Evolutionary conservation across 1,140 invertebrate species (phyloP), one percentile per base, ranked within the genome.

Genomic region (Drosophila hydei): DNA sequence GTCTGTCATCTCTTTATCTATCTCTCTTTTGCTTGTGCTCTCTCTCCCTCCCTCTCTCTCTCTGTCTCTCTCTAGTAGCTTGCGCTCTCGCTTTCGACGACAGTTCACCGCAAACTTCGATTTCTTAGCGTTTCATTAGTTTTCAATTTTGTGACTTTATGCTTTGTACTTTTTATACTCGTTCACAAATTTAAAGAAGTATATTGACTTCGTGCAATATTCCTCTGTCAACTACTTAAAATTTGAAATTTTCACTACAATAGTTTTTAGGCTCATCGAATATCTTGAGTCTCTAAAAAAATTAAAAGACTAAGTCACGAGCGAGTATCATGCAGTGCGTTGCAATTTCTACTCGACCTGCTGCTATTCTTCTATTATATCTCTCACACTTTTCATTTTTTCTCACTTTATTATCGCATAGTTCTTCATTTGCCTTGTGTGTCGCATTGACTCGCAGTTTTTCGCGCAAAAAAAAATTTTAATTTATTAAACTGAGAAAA

Each of bases 21-120:
- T 45, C 45, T 62, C 56, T 59, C 16, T 42, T 42, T 60, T 21
- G 43, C 30, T 64, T 19, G 19, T 19, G 58, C 77, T 87, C 75
- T 87, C 51, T 42, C 40, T 64, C 9, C n/a, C 14, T 7, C 51
- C 40, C 40, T 43, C 40, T 11, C 21, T 48, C 25, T 33, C 11
- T 27, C n/a, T 42, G 36, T 63, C 16, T 40, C 27, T 55, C 18
- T 42, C 18, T 55, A 11, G 11, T 60, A 21, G 42, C 30, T 63
- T 14, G 21, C 33, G 74, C 74, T 87, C 71, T 87, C 83, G 75
- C 75, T 87, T 87, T 87, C 77, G 71, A 75, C 64, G 62, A 52
- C 52, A 54, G 40, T 52, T 18, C 61, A 63, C 36, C 50, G 61
- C 25, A 55, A 45, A 52, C 38, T 68, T 87, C 48, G 67, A 69